Percentiles rank a stretch among this genome's conserved stretches.
These are phyloP conservation scores for Ciconia maguari DNA, from an alignment of 2,113 vertebrate genomes.

Conservation along the genomic window DNA sequence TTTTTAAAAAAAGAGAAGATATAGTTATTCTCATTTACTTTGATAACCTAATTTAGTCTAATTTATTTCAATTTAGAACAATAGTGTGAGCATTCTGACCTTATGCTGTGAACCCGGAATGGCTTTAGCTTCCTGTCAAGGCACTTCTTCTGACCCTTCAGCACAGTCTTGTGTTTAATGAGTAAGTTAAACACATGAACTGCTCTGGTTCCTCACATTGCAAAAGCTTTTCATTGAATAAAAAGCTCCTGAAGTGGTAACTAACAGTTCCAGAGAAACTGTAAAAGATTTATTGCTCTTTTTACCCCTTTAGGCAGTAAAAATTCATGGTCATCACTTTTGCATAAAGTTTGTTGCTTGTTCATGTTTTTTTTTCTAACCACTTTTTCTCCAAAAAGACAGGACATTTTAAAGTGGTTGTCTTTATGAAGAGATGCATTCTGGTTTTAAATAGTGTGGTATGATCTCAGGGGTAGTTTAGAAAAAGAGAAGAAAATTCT, in stretches of 20 bases:
- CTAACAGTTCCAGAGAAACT: not conserved
- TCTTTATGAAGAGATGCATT: not conserved
- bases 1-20: too few species aligned
- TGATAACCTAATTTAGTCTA: not conserved
- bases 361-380: not conserved
- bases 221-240: not conserved
- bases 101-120: fast-evolving
- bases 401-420: not conserved
- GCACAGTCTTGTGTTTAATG: not conserved
- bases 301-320: not conserved
- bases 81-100: not conserved
- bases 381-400: not conserved
- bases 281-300: not conserved
- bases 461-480: not conserved
- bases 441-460: not conserved
- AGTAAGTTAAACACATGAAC: not conserved
- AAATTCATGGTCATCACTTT: not conserved
- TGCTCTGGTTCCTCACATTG: not conserved
- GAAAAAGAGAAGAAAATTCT: not conserved
- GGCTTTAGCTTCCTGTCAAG: not conserved
- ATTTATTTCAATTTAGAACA: not conserved
- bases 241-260: not conserved
- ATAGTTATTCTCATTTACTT: not conserved
- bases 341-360: not conserved
- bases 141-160: not conserved